Evolutionary conservation across 2,113 vertebrate species (phyloP), one percentile per base, ranked within the genome.

Genomic region (Xenus cinereus): DNA sequence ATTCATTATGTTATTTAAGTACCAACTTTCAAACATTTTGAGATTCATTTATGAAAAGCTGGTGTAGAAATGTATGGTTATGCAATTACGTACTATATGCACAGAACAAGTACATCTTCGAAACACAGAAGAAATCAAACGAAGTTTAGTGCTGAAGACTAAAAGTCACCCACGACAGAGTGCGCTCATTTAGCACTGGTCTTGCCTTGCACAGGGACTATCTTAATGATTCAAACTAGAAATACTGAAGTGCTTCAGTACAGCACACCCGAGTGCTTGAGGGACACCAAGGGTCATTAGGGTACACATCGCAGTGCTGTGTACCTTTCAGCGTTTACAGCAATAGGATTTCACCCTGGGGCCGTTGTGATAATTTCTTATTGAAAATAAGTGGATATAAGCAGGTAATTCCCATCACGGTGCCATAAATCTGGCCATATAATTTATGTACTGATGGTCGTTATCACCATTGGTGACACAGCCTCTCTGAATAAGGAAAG

Each of bases 381-480:
- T 9, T 94, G 73, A 92, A 97, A 90, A 95, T 48, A 83, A 66
- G 56, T 84, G 41, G n/a, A 75, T 93, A 60, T 33, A 89, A 92
- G 77, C 11, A 62, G 69, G 32, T 78, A 81, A 64, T 87, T 91
- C 76, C 57, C 64, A 79, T 57, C 41, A 43, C 5, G 41, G 48
- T 92, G 45, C 39, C 73, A 83, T 95, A 97, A 96, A 93, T 91
- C 56, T 60, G 39, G 77, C 81, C 35, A 66, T 63, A 68, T 48
- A 81, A 85, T 90, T 84, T 90, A 57, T 78, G 43, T 63, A 74
- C 32, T 79, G 84, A 88, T 32, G 50, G 48, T 56, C 6, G 4
- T 95, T 85, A 87, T 51, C 87, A 86, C 30, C 60, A 59, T 19
- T 33, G 76, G 67, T 87, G 81, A 84, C 67, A 95, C 28, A 78